A percentile compares a stretch with the other conserved stretches of the same genome.
Evolutionary conservation across 2,888 invertebrate species (phyloP).

Genomic region (Mesorhabditis spiculigera): DNA sequence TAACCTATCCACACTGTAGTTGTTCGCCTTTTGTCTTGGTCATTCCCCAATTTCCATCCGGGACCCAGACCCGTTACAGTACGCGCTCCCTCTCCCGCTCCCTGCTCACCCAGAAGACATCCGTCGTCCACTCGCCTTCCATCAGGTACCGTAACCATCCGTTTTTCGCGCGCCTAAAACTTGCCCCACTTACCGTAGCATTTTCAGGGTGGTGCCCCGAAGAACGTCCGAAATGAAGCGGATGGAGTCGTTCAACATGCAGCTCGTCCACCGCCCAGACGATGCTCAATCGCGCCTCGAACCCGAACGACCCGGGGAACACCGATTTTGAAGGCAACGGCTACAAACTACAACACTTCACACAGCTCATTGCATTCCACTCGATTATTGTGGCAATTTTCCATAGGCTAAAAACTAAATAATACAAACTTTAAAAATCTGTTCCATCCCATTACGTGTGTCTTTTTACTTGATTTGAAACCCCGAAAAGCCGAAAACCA

Average conservation of each 20-base stretch:
- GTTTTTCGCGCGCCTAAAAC: not conserved
- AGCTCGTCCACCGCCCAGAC: not conserved
- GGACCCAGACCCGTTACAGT: constrained; percentile 18
- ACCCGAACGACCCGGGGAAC: not conserved
- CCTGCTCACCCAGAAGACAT: constrained; percentile 40
- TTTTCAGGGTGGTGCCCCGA: constrained; percentile 2
- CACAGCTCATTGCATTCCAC: too few relatives aligned
- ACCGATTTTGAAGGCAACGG: too few relatives aligned
- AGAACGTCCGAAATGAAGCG: not conserved
- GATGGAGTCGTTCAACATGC: constrained; percentile 1
- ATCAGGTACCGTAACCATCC: not conserved
- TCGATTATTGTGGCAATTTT: too few relatives aligned
- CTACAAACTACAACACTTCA: too few relatives aligned
- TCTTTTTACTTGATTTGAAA: too few relatives aligned
- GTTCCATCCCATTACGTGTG: too few relatives aligned
- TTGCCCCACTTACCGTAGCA: not conserved
- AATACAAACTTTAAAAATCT: too few relatives aligned
- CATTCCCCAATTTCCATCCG: constrained; percentile 11
- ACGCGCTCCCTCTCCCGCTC: constrained; percentile 28
- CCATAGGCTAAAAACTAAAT: too few relatives aligned
- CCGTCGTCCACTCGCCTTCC: constrained; percentile 33
- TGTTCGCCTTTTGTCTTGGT: constrained; percentile 5
- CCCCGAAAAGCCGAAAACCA: too few relatives aligned
- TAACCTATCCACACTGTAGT: too few relatives aligned
- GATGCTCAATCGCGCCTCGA: not conserved